Conservation (phyloP, 2,888 invertebrate genomes). For the Branchinecta sandiegonensis region DNA sequence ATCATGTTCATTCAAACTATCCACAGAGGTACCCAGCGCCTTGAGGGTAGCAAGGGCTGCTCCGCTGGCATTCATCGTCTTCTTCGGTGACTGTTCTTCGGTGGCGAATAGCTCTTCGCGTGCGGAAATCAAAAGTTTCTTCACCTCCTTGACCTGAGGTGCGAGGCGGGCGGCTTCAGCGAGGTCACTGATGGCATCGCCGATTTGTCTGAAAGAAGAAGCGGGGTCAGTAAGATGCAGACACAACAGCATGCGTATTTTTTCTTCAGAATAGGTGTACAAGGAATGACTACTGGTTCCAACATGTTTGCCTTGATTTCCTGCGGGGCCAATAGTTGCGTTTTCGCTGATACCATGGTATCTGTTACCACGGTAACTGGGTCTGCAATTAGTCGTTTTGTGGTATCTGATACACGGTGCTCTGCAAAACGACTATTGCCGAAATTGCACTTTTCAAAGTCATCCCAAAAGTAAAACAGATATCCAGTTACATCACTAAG, state of each 20-base stretch:
- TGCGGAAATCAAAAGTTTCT: constrained; percentile 54
- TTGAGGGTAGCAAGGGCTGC: constrained; percentile 14
- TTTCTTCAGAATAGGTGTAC: neutral
- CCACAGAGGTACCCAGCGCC: constrained; percentile 21
- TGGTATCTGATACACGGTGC: no score
- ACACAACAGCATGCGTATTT: neutral
- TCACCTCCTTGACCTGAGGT: constrained; percentile 54
- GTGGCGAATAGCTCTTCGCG: constrained; percentile 49
- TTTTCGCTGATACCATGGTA: no score
- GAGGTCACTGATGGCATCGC: constrained; percentile 62
- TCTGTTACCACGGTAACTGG: no score
- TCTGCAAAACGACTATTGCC: no score
- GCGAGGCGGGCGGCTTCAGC: constrained; percentile 59
- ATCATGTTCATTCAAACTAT: constrained; percentile 21
- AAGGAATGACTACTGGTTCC: no score
- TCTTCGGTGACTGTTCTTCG: constrained; percentile 17
- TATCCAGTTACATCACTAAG: no score
- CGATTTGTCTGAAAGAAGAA: constrained; percentile 41
- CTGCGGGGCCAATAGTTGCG: no score
- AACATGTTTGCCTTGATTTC: no score
- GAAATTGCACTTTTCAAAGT: no score
- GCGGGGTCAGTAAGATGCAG: neutral
- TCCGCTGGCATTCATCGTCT: neutral
- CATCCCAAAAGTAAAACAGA: no score
- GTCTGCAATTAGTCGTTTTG: no score